A percentile compares a stretch with the other conserved stretches of the same genome.
phyloP scores from a whole-genome alignment of 2,113 vertebrate species.

The Oncorhynchus tshawytscha region DNA sequence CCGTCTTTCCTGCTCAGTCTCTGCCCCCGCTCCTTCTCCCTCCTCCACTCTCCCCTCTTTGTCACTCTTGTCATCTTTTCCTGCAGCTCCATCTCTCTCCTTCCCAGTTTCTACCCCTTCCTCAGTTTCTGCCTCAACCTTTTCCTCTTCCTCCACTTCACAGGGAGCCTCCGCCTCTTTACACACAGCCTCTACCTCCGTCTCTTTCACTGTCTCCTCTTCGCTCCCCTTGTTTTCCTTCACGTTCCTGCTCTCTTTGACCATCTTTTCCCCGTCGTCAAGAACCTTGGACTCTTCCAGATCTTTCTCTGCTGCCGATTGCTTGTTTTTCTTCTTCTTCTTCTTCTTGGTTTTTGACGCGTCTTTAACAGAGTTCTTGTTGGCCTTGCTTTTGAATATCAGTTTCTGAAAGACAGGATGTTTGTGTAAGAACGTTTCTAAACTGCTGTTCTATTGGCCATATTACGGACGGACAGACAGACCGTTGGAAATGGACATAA shows the following conservation, averaged over 20 bases:
- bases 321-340: conserved; percentile 54
- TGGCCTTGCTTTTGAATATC: conserved; percentile 77
- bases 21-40: conserved; percentile 16
- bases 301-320: conserved; percentile 50
- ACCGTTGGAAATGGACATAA: conserved; percentile 30
- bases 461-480: conserved; percentile 25
- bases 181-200: conserved; percentile 11
- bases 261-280: conserved; percentile 45
- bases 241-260: conserved; percentile 30
- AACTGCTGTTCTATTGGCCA: conserved; percentile 18
- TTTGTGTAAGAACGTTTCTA: conserved; percentile 34
- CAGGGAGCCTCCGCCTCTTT: background rate
- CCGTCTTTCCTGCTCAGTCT: conserved; percentile 15
- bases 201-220: conserved; percentile 8
- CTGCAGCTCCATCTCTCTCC: conserved; percentile 24
- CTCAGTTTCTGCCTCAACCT: conserved; percentile 27
- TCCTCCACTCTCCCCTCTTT: conserved; percentile 14
- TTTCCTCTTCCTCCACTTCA: conserved; percentile 23
- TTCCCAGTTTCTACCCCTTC: conserved; percentile 27
- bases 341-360: conserved; percentile 69
- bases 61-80: conserved; percentile 12
- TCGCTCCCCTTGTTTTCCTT: conserved; percentile 15
- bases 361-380: conserved; percentile 75
- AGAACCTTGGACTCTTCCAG: conserved; percentile 55
- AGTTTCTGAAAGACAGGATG: conserved; percentile 71